phyloP scores from a whole-genome alignment of 53 echinoderm and acorn worm species.

The Hippasteria phrygiana region DNA sequence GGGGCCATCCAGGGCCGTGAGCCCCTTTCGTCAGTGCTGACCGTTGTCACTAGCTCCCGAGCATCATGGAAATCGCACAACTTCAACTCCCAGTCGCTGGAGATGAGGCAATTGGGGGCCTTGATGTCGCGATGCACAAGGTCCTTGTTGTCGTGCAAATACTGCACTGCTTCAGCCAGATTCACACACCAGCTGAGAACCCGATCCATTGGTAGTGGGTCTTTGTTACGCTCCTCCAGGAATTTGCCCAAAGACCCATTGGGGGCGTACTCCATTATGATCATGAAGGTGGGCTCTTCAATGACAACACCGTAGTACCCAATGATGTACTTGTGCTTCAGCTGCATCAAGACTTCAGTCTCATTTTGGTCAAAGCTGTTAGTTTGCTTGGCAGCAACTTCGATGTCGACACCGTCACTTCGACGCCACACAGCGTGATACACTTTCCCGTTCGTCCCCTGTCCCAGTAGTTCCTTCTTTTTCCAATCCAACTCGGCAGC shows the following conservation, averaged over 20 bases:
- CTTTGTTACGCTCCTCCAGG: neutral
- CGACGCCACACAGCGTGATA: neutral
- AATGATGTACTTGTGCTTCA: neutral
- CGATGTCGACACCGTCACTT: neutral
- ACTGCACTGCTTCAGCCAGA: slow-evolving; percentile 8
- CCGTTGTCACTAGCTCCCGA: neutral
- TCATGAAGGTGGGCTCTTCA: neutral
- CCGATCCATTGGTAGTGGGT: neutral
- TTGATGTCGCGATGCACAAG: slow-evolving; percentile 15
- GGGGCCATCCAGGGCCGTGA: slow-evolving; percentile 2
- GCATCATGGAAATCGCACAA: slow-evolving; percentile 24
- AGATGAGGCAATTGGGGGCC: slow-evolving; percentile 8
- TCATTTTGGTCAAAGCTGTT: neutral
- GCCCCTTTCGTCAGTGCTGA: neutral
- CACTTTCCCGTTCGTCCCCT: slow-evolving; percentile 11
- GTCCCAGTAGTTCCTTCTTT: neutral
- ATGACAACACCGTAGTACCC: neutral
- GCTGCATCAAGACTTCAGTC: slow-evolving; percentile 1
- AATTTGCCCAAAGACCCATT: slow-evolving; percentile 1
- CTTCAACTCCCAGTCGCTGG: neutral
- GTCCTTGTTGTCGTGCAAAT: slow-evolving; percentile 13
- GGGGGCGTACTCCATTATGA: slow-evolving; percentile 14
- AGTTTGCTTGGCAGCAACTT: neutral
- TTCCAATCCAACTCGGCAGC: neutral
- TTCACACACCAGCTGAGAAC: neutral